phyloP scores from a whole-genome alignment of 2,888 invertebrate species.

The Palloptera scutellata region DNA sequence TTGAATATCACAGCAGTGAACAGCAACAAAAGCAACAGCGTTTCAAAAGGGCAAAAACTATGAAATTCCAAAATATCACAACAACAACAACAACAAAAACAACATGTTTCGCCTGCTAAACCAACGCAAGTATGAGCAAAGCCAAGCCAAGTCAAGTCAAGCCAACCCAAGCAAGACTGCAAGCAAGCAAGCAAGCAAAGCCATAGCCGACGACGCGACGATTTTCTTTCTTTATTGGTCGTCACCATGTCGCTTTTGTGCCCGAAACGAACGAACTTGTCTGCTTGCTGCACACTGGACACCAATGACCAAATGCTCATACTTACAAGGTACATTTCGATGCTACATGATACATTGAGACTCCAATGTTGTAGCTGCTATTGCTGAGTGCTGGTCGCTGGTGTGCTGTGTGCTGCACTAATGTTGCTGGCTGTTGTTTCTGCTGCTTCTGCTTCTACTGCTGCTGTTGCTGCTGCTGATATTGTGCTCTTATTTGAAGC shows the following conservation, averaged over 20 bases:
- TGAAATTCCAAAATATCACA: constrained; percentile 25
- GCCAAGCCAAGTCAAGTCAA: not conserved
- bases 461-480: constrained; percentile 19
- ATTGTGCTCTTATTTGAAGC: constrained; percentile 21
- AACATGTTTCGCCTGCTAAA: not conserved
- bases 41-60: constrained; percentile 36
- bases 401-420: no score
- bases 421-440: no score
- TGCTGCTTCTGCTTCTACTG: constrained; percentile 23
- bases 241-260: no score
- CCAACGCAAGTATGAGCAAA: no score
- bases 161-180: not conserved
- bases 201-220: not conserved
- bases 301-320: not conserved
- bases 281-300: constrained; percentile 4
- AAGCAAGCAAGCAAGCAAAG: not conserved
- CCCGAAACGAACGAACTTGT: not conserved
- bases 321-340: not conserved
- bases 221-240: not conserved
- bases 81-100: constrained; percentile 15
- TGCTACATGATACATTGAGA: not conserved
- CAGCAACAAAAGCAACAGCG: constrained; percentile 3
- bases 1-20: not conserved
- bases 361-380: not conserved
- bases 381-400: constrained; percentile 1